phyloP scores from a whole-genome alignment of 1,140 invertebrate genomes.

The Heliconius congener region DNA sequence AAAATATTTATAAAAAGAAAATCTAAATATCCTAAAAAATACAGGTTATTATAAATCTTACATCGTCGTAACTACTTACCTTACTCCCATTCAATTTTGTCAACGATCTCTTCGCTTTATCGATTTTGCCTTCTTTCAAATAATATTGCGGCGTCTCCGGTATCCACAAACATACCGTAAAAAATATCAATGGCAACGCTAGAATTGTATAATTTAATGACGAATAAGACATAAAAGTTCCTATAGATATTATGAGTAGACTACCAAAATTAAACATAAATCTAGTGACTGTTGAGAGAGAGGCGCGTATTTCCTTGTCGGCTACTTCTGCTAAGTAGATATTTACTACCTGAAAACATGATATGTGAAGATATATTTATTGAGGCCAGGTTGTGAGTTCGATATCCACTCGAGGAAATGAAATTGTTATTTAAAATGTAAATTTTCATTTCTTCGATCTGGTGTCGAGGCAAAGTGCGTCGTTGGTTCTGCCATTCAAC shows the following conservation, averaged over 20 bases:
- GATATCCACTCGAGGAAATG: too few species aligned
- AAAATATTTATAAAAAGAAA: too few species aligned
- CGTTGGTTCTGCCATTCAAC: too few species aligned
- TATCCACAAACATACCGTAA: conserved; percentile 84
- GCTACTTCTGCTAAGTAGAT: conserved; percentile 88
- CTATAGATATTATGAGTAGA: conserved; percentile 79
- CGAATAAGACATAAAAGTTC: conserved; percentile 78
- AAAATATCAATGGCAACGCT: conserved; percentile 77
- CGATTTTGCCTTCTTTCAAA: conserved; percentile 80
- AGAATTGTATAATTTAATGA: conserved; percentile 74
- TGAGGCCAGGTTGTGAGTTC: too few species aligned
- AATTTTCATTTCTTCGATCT: too few species aligned
- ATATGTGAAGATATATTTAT: too few species aligned
- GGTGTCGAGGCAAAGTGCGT: too few species aligned
- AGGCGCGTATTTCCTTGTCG: conserved; percentile 84
- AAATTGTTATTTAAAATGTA: too few species aligned
- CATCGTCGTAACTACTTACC: conserved; percentile 40
- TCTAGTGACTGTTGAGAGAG: conserved; percentile 84
- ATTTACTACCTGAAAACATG: conserved; percentile 69
- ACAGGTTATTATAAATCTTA: too few species aligned
- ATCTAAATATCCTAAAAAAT: too few species aligned
- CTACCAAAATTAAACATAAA: conserved; percentile 85
- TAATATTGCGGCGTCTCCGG: conserved; percentile 90
- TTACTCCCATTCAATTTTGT: conserved; percentile 59
- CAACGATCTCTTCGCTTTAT: conserved; percentile 68